These are phyloP conservation scores for Scotopteryx bipunctaria DNA, from an alignment of 2,888 invertebrate genomes.

Conservation along the genomic window DNA sequence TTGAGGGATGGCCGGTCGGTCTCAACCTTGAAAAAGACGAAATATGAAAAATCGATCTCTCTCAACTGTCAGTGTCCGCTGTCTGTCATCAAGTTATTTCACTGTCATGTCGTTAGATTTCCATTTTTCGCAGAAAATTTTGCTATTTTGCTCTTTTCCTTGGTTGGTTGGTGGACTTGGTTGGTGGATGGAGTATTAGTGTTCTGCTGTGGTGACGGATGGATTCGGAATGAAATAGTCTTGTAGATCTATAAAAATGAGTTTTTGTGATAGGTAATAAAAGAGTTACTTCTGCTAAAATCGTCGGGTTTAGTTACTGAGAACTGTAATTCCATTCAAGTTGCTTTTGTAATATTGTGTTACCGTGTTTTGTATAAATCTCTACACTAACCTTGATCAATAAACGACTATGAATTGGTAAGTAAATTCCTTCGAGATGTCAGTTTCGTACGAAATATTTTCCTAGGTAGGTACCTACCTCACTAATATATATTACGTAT, in stretches of 20 bases:
- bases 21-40: no score
- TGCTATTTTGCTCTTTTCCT: no score
- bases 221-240: background rate
- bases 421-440: constrained; percentile 37
- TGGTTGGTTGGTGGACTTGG: no score
- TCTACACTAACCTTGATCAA: constrained; percentile 51
- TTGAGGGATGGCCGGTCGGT: no score
- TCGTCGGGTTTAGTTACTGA: background rate
- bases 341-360: constrained; percentile 9
- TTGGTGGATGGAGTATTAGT: no score
- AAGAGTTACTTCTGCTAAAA: background rate
- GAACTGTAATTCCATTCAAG: background rate
- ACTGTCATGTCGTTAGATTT: no score
- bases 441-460: background rate
- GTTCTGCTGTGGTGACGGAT: no score
- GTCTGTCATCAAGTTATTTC: no score
- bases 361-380: constrained; percentile 25
- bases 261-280: constrained; percentile 6
- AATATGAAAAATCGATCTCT: no score
- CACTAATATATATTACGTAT: background rate
- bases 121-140: no score
- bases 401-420: constrained; percentile 47
- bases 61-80: no score
- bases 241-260: constrained; percentile 4
- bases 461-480: background rate